Evolutionary conservation across 1,140 invertebrate genomes (phyloP), one percentile per base, ranked within the genome.

Genomic region (Caenorhabditis inopinata): DNA sequence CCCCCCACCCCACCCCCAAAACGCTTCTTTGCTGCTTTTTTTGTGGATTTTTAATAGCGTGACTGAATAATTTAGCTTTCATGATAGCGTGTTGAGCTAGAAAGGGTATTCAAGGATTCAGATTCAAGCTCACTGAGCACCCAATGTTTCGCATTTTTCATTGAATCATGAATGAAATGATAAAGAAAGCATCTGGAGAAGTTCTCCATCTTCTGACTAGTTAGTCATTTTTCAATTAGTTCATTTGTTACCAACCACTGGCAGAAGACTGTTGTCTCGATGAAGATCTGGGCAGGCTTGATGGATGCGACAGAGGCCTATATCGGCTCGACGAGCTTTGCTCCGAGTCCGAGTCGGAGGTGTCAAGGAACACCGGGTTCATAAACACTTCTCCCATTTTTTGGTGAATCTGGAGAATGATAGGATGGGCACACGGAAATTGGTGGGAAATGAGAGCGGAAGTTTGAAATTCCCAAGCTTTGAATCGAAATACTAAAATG

Each of bases 361-460:
- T 25, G 45, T 78, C 76, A 18, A 78, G 49, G 9, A 78, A 47
- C 35, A 68, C 58, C 11, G 76, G 76, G 29, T 78, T 78, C 49
- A 78, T 58, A n/a, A 78, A 78, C 27, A 78, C 47, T 47, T 78
- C 76, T 42, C 76, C 76, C 76, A 78, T 78, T 14, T 2, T 45
- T 51, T 27, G n/a, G 6, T 47, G 23, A 14, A 58, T 38, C 73
- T 74, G 16, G n/a, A 32, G 3, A 1, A 29, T 27, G 45, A 49
- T 7, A 16, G 23, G 29, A 12, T n/a, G 27, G 2, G n/a, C 18
- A 11, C 29, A 49, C 12, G 21, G 23, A n/a, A 48, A 29, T n/a
- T n/a, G n/a, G n/a, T n/a, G 11, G 35, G 5, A 14, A 47, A 32
- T 25, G 23, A 29, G 23, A 18, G 35, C 47, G 23, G n/a, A 46